phyloP scores from a whole-genome alignment of 2,888 invertebrate species.

The Seira ritae region DNA sequence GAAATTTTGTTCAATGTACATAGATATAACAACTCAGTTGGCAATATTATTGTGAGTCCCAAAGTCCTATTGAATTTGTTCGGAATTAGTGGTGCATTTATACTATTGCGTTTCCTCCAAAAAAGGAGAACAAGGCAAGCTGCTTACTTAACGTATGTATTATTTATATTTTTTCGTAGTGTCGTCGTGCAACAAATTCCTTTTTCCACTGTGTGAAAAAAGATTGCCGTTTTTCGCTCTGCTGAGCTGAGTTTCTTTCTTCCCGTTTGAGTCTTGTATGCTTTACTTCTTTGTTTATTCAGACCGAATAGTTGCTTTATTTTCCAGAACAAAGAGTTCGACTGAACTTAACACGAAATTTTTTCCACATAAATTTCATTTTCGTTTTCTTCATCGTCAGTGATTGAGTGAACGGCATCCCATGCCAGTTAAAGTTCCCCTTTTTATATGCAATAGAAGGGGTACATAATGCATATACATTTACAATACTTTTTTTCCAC shows the following conservation, averaged over 20 bases:
- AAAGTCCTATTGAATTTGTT: conserved; percentile 13
- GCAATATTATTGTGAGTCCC: background rate
- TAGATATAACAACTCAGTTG: background rate
- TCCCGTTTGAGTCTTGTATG: background rate
- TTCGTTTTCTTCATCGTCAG: background rate
- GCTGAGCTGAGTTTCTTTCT: background rate
- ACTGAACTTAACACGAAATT: conserved; percentile 10
- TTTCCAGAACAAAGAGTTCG: conserved; percentile 1
- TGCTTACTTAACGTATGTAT: background rate
- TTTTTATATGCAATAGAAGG: background rate
- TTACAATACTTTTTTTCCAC: background rate
- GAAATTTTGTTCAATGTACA: no score
- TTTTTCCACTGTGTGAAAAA: conserved; percentile 17
- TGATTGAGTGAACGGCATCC: background rate
- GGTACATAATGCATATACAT: background rate
- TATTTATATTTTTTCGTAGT: background rate
- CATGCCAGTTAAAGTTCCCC: background rate
- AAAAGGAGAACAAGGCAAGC: conserved; percentile 11
- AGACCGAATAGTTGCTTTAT: conserved; percentile 14
- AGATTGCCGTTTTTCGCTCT: conserved; percentile 4
- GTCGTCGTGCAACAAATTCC: background rate
- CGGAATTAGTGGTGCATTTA: conserved; percentile 29
- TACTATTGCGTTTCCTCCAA: conserved; percentile 15
- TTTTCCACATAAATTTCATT: conserved; percentile 8
- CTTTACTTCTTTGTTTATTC: conserved; percentile 19